Evolutionary conservation across 1,140 invertebrate species (phyloP), one percentile per base, ranked within the genome.

Genomic region (Heliothis virescens): DNA sequence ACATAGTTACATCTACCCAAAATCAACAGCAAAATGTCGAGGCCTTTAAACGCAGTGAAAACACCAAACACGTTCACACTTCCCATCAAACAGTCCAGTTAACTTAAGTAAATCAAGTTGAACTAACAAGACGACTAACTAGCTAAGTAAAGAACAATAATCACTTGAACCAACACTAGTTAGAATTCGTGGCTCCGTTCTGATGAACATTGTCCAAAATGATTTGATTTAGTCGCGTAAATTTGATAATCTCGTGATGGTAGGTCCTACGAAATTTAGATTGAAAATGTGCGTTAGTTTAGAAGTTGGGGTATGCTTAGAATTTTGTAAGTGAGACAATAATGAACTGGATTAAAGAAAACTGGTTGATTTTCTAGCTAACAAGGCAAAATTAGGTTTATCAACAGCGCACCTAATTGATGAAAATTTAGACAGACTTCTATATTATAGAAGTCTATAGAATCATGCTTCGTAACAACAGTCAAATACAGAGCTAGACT

Each of bases 181-280:
- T 72, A 72, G 52, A 72, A 72, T 72, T 72, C 16, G 16, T 72
- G 57, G 21, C 57, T 29, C 21, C 57, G 26, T 72, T 13, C 53
- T 72, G 69, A 72, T 72, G 69, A 55, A 48, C 50, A 72, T 57
- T 72, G 50, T 72, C 53, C 52, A 57, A 72, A 72, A 72, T 72
- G 69, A 55, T 72, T 57, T 72, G 69, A 55, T 72, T 72, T 72
- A 57, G 69, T 41, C 50, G 16, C 47, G 7, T 50, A 52, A 41
- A 71, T 71, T 71, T 71, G 47, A 71, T 71, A 53, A 71, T 12
- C 13, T 1, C 18, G 18, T 53, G 63, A 67, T 71, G 67, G 47
- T 29, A 26, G 18, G 47, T 71, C 11, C 16, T 16, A 16, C 16
- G 12, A 67, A 48, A 48, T n/a, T 67, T 67, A 2, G 34, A 11